Base-by-base conservation (phyloP, 2,888 invertebrate species). In the Eupithecia subumbrata region DNA sequence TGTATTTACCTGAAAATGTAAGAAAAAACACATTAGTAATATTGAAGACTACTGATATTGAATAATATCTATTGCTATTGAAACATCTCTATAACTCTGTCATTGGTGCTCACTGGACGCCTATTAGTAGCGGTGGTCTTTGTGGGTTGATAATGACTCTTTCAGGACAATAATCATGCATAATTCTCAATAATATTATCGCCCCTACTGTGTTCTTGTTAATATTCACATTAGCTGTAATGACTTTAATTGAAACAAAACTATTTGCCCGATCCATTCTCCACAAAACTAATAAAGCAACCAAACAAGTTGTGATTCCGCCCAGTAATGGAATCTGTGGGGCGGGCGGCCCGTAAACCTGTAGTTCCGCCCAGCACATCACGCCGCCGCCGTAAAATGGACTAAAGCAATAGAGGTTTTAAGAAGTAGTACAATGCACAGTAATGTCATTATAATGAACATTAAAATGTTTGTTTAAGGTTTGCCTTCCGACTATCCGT, bases 321-420 rank as follows among this genome's bases (percentile, higher is more conserved):
- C 56, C 71, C 71, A 73, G 79, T 78, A 79, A 79, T 79, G 71
- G 79, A 78, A 81, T 76, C 75, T 78, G 77, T 70, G 72, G 70
- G 77, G 74, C 77, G 71, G 72, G 77, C 71, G 75, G 72, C 69
- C 76, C 78, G 79, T 82, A 82, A 82, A 80, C 78, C 79, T 80
- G 76, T 76, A 76, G 78, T 75, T 71, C 72, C 75, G 78, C 76
- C 74, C 81, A 69, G 72, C 45, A 75, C 76, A 78, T 80, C 73
- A 79, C 79, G 78, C 73, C 63, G 66, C 66, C 74, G 67, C 78
- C 79, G 78, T 79, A 80, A 79, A 77, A 75, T 22, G 73, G 74
- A 71, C 75, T 45, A 8, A 12, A 43, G 11, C 16, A 45, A 14
- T 22, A 37, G 7, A 37, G 18, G 1, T 60, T 25, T 60, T 22